Evolutionary conservation across 2,113 vertebrate species (phyloP).

Genomic region (Seriola rivoliana): DNA sequence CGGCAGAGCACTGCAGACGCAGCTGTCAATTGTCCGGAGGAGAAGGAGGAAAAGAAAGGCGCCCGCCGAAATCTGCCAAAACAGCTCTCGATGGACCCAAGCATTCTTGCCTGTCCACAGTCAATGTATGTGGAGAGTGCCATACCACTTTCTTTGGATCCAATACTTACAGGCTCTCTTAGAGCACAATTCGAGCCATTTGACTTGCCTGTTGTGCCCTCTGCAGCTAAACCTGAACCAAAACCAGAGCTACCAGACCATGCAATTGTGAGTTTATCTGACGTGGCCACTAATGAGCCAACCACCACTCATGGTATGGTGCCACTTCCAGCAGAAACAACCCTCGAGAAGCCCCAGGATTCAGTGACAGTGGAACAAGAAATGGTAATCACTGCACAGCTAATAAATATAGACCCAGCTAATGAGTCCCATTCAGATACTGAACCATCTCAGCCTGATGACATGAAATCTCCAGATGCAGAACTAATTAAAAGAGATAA

Average conservation of each 20-base stretch:
- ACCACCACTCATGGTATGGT: conserved; percentile 17
- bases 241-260: conserved; percentile 27
- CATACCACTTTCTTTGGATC: conserved; percentile 80
- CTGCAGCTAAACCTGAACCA: conserved; percentile 14
- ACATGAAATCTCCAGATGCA: conserved; percentile 52
- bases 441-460: conserved; percentile 48
- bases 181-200: conserved; percentile 52
- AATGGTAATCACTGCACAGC: conserved; percentile 19
- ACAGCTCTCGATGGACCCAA: conserved; percentile 83
- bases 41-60: conserved; percentile 73
- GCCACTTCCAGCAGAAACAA: conserved; percentile 15
- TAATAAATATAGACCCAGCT: conserved; percentile 36
- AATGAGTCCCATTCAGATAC: conserved; percentile 40
- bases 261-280: conserved; percentile 38
- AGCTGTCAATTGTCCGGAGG: conserved; percentile 84
- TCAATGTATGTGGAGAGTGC: conserved; percentile 82
- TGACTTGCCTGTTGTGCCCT: conserved; percentile 36
- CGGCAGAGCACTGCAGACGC: conserved; percentile 86
- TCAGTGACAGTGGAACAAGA: conserved; percentile 47
- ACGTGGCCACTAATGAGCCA: conserved; percentile 51
- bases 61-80: conserved; percentile 73
- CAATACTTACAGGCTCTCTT: conserved; percentile 63
- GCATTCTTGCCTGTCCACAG: conserved; percentile 79
- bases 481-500: conserved; percentile 61
- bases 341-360: conserved; percentile 25